Evolutionary conservation across 2,113 vertebrate species (phyloP).

Genomic region (Aegotheles bennettii): DNA sequence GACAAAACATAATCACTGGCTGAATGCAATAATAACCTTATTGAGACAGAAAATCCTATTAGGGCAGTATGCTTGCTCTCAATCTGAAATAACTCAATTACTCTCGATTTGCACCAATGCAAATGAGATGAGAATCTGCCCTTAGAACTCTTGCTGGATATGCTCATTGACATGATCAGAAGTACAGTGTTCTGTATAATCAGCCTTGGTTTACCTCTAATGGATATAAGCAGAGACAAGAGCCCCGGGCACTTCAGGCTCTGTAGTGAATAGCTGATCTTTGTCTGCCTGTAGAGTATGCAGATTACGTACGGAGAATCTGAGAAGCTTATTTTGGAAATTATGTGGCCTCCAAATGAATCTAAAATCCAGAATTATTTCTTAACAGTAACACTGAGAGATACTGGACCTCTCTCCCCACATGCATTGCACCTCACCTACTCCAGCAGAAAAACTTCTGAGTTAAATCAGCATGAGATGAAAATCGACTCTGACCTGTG

Average conservation of each 20-base stretch:
- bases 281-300: not conserved
- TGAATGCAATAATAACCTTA: conserved; percentile 37
- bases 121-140: conserved; percentile 51
- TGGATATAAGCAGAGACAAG: conserved; percentile 59
- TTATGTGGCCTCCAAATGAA: not conserved
- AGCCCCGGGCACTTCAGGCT: conserved; percentile 45
- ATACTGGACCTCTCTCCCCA: not conserved
- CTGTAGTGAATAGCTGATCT: not conserved
- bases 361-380: not conserved
- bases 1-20: conserved; percentile 15
- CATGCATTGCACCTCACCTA: not conserved
- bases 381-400: not conserved
- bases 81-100: conserved; percentile 45
- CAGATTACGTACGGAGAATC: not conserved
- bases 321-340: not conserved
- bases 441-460: not conserved
- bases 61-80: not conserved
- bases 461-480: not conserved
- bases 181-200: conserved; percentile 46
- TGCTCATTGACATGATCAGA: conserved; percentile 51
- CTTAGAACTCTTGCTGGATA: conserved; percentile 38
- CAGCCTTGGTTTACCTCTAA: conserved; percentile 57
- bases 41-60: conserved; percentile 52
- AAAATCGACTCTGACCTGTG: not conserved
- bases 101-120: conserved; percentile 55